Base-by-base conservation (phyloP, 2,888 invertebrate genomes). In the Dolichomitus sp. region DNA sequence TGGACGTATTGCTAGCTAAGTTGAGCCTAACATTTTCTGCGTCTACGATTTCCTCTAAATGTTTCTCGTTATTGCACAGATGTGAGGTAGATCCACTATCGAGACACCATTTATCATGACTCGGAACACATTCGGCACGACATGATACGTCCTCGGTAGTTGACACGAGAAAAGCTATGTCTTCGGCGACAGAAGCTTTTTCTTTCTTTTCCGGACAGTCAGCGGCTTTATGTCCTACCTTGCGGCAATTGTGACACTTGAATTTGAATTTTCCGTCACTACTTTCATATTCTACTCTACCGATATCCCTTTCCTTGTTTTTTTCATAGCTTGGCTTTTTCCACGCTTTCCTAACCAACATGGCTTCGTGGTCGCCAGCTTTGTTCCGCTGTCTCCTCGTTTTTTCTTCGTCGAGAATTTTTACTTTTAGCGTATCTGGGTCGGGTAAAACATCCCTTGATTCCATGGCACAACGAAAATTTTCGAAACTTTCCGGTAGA, bases 11-110 rank as follows among this genome's bases (percentile, higher is more conserved):
- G 17, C 59, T 72, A 17, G 72, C 72, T 0, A 86, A 27, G 30
- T 80, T 84, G 0, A 86, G 40, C 12, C 77, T 81, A 1, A 45
- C 72, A 7, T 45, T 27, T 6, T 65, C 61, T 0, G 14, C 57
- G 23, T 1, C 45, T 27, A 0, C 80, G 50, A 4, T 59, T 11
- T 2, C 23, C 6, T 33, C 33, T 48, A 17, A 86, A 85, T 4
- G 66, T 12, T 63, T 27, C 9, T 27, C 2, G n/a, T 69, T 27
- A 11, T 52, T 73, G 45, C 87, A 84, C n/a, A 87, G n/a, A 23
- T 87, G 85, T 2, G 81, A 75, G 0, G 83, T 74, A 11, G 76
- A 70, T 14, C 84, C 81, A 52, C 82, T 84, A 12, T 85, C 80
- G 2, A 84, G 37, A 45, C 76, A 82, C 84, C 84, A 84, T 11